Percentiles rank a stretch among this genome's conserved stretches.
These are phyloP conservation scores for Acanthosepion esculentum DNA, from an alignment of 2,888 invertebrate genomes.

Conservation along the genomic window DNA sequence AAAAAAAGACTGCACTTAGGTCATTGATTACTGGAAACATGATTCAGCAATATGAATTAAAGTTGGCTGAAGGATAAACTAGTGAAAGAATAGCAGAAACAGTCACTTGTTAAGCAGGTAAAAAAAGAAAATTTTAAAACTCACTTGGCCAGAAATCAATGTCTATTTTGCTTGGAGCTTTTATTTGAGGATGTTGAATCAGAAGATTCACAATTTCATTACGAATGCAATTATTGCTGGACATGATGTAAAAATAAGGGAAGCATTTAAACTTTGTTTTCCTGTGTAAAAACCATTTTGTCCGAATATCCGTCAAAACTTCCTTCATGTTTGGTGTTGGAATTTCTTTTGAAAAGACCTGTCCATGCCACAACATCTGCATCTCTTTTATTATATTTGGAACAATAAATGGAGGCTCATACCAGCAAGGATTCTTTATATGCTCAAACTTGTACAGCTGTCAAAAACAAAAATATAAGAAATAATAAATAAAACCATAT, in stretches of 20 bases:
- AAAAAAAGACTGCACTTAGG: too few species aligned
- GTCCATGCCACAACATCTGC: not conserved
- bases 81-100: too few species aligned
- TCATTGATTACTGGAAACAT: too few species aligned
- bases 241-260: conserved; percentile 12
- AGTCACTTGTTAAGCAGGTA: too few species aligned
- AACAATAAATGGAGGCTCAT: not conserved
- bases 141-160: conserved; percentile 3
- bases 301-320: not conserved
- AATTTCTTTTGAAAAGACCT: not conserved
- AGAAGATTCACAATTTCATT: not conserved
- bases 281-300: not conserved
- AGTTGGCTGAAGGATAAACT: too few species aligned
- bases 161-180: not conserved
- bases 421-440: not conserved
- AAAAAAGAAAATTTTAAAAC: not conserved
- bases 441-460: not conserved
- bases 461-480: not conserved
- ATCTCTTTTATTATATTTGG: not conserved
- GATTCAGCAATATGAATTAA: too few species aligned
- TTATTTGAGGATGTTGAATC: not conserved
- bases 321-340: not conserved
- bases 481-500: not conserved
- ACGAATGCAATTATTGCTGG: not conserved
- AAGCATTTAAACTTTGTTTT: not conserved